Base-by-base conservation (phyloP, 2,888 invertebrate species). In the Brenthis ino region DNA sequence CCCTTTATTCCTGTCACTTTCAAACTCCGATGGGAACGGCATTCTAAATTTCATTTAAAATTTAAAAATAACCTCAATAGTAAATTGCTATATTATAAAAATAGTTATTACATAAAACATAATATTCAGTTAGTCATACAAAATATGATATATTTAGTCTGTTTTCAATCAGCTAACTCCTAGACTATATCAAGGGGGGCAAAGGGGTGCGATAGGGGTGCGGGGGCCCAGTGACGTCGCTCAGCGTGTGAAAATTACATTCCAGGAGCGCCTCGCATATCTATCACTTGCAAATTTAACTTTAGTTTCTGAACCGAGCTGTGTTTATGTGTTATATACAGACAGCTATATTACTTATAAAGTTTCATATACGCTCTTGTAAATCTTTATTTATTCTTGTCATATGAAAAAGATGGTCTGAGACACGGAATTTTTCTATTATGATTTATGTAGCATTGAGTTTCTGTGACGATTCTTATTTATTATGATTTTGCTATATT, bases 251-350 rank as follows among this genome's bases (percentile, higher is more conserved):
- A 91, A 93, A 91, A 93, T 93, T 93, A 93, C 93, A 93, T 93
- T 93, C 93, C 93, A 84, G 78, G 89, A 86, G 88, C 82, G 89
- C 88, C 87, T 87, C 86, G 91, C 93, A 89, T 93, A 93, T 93
- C 93, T 93, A 93, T 93, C 93, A 93, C 92, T 88, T 83, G 90
- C 89, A 91, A 93, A 93, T 93, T 93, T 90, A 92, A 92, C 92
- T 93, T 91, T 87, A 92, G 91, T 88, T 89, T 87, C 83, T 75
- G 85, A 82, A 82, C 80, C 74, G 54, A 53, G 51, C 51, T 43
- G 70, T 63, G 71, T 76, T 69, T 75, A 74, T 65, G 73, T 72
- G 70, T 47, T 58, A 57, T 64, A 68, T 65, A 57, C 60, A 28
- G 53, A 57, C 57, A 43, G 53, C 14, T 53, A 57, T 63, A n/a